Percentiles rank a stretch among this genome's conserved stretches.
Conservation (phyloP, 2,797 vertebrate species). For the Spatula clypeata region DNA sequence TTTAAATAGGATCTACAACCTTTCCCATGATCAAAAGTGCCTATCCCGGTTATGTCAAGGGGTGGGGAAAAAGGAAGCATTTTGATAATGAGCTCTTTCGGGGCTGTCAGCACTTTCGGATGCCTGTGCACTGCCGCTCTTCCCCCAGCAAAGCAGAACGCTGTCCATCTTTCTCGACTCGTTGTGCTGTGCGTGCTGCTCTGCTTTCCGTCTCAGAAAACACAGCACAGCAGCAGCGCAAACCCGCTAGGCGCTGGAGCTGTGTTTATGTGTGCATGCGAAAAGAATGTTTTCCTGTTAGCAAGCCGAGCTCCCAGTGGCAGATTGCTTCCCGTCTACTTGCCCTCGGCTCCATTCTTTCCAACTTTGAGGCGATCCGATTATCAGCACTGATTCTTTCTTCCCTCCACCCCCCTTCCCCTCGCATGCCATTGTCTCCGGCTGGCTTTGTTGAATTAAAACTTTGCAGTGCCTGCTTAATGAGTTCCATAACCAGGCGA, state of each 20-base stretch:
- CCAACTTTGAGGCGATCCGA: conserved; percentile 71
- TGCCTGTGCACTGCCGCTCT: conserved; percentile 2
- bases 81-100: conserved; percentile 38
- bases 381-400: conserved; percentile 68
- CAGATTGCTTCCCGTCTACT: conserved; percentile 59
- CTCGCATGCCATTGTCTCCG: conserved; percentile 64
- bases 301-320: conserved; percentile 26
- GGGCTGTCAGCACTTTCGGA: conserved; percentile 55
- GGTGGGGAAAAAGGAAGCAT: conserved; percentile 52
- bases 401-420: conserved; percentile 29
- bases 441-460: conserved; percentile 81
- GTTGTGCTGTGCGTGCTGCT: rapidly evolving
- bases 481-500: conserved; percentile 81
- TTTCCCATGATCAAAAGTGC: conserved; percentile 51
- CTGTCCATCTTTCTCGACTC: neutral
- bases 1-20: conserved; percentile 36
- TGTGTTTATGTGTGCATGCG: conserved; percentile 47
- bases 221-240: neutral
- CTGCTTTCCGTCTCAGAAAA: conserved; percentile 6
- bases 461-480: conserved; percentile 82
- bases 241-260: conserved; percentile 29
- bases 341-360: conserved; percentile 70
- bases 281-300: conserved; percentile 71
- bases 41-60: conserved; percentile 5
- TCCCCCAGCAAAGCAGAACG: neutral